phyloP scores from a whole-genome alignment of 2,888 invertebrate species.

The Steinernema scapterisci region DNA sequence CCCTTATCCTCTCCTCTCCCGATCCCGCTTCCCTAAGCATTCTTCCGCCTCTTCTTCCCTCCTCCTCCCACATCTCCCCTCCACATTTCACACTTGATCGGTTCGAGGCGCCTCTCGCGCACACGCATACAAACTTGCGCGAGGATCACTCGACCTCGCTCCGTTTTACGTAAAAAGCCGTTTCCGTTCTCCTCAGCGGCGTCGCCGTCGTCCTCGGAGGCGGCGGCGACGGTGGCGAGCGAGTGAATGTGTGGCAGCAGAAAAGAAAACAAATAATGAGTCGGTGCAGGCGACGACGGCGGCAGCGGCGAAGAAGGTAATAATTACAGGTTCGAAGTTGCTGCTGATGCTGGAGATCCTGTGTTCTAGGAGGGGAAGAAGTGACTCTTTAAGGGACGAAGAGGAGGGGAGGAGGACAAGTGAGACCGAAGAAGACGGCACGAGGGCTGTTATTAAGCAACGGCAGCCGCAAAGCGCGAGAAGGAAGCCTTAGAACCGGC shows the following conservation, averaged over 20 bases:
- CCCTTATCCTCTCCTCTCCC: not conserved
- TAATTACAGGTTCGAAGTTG: slow-evolving; percentile 24
- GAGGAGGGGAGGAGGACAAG: no score
- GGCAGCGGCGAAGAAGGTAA: not conserved
- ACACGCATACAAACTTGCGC: slow-evolving; percentile 10
- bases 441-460: slow-evolving; percentile 11
- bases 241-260: not conserved
- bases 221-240: not conserved
- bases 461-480: slow-evolving; percentile 17
- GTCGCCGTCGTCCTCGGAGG: not conserved
- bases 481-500: not conserved
- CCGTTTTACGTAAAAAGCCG: slow-evolving; percentile 32
- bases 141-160: slow-evolving; percentile 24
- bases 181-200: slow-evolving; percentile 24
- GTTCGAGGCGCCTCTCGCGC: slow-evolving; percentile 14
- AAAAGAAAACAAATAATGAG: slow-evolving; percentile 29
- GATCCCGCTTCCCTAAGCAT: no score
- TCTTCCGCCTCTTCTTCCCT: not conserved
- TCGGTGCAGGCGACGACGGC: no score
- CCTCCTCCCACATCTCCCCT: not conserved
- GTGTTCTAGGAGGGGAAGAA: not conserved
- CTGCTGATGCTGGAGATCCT: not conserved
- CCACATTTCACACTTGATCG: slow-evolving; percentile 27
- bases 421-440: no score
- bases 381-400: not conserved